Evolutionary conservation across 2,113 vertebrate species (phyloP).

Genomic region (Dicentrarchus labrax): DNA sequence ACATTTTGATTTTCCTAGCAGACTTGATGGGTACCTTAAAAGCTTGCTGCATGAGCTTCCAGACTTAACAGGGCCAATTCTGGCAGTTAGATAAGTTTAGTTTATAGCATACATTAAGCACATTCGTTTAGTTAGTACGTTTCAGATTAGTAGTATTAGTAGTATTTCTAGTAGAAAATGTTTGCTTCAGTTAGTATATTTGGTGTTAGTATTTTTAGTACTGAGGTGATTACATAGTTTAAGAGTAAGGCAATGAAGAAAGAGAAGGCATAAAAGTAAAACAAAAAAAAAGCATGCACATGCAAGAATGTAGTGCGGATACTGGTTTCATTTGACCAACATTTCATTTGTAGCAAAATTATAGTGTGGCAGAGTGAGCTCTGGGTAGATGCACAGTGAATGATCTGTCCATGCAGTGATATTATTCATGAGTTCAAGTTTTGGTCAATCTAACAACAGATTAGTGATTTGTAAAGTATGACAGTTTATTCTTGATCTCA

Average conservation of each 20-base stretch:
- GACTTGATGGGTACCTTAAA: background rate
- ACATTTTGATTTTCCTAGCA: background rate
- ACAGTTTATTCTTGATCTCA: background rate
- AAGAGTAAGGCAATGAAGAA: background rate
- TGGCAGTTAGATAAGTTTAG: background rate
- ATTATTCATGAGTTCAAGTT: background rate
- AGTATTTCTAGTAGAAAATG: background rate
- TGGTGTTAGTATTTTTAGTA: constrained; percentile 51
- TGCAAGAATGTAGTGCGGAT: background rate
- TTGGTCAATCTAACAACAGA: background rate
- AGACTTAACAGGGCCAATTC: background rate
- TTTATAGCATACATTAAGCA: background rate
- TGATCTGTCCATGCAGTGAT: background rate
- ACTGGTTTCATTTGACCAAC: constrained; percentile 13
- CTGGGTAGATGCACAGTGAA: background rate
- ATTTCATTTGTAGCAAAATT: background rate
- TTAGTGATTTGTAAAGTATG: background rate
- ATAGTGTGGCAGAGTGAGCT: background rate
- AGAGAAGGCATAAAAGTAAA: background rate
- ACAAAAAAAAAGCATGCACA: constrained; percentile 22
- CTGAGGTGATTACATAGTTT: background rate
- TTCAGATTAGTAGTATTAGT: constrained; percentile 45
- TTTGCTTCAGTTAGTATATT: constrained; percentile 29
- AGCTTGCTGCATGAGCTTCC: constrained; percentile 18
- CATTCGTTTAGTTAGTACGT: constrained; percentile 32